Conservation (phyloP, 2,797 vertebrate genomes). For the Poliocrania exsul region DNA sequence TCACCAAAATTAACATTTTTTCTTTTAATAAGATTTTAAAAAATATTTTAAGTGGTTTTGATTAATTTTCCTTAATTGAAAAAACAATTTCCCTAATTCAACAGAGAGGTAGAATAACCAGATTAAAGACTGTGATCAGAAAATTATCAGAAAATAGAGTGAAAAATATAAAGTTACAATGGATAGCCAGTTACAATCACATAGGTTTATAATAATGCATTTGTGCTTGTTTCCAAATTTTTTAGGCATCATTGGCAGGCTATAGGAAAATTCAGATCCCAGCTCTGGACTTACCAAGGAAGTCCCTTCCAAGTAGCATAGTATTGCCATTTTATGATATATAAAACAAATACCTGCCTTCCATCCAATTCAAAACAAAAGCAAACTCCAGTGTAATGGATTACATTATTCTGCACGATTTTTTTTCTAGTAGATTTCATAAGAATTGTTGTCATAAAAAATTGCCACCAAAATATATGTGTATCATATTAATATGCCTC, state of each 20-base stretch:
- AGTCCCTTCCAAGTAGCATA: not conserved
- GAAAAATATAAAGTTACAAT: not conserved
- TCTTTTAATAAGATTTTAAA: not conserved
- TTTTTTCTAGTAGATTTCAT: not conserved
- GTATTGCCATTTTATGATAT: not conserved
- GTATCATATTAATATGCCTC: not conserved
- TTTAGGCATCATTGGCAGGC: not conserved
- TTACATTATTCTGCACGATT: not conserved
- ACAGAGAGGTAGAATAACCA: not conserved
- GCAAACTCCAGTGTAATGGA: not conserved
- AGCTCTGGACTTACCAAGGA: not conserved
- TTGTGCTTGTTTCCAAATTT: not conserved
- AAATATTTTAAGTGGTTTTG: not conserved
- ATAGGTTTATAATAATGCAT: not conserved
- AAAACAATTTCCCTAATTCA: not conserved
- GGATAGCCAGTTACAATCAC: not conserved
- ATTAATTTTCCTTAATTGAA: not conserved
- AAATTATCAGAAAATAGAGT: not conserved
- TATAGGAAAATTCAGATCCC: not conserved
- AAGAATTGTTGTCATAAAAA: constrained; percentile 3
- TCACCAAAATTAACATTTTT: not conserved
- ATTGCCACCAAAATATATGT: not conserved
- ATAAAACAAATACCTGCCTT: not conserved
- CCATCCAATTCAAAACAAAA: not conserved
- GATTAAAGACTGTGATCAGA: not conserved